These are phyloP conservation scores for Platalea minor DNA, from an alignment of 2,797 vertebrate species.

Conservation along the genomic window DNA sequence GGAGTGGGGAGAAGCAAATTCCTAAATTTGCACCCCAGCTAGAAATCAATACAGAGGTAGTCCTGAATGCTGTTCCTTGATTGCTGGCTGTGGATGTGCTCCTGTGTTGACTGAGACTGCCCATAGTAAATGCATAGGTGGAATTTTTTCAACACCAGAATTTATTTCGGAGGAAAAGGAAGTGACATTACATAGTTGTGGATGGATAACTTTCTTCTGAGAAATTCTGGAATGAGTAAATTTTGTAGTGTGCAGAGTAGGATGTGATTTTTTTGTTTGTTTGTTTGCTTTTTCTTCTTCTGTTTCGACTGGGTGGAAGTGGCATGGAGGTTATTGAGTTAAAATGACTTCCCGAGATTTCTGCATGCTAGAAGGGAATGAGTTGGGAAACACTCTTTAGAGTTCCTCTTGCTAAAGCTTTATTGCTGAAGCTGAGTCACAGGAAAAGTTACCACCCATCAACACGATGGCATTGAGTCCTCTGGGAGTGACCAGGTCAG, in stretches of 20 bases:
- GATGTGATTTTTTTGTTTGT: background rate
- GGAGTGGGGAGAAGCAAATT: background rate
- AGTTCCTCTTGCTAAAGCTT: background rate
- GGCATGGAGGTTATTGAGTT: background rate
- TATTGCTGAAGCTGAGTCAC: background rate
- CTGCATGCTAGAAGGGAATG: background rate
- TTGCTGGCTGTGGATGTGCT: background rate
- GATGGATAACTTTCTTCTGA: background rate
- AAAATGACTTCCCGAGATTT: slow-evolving; percentile 23
- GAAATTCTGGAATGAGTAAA: background rate
- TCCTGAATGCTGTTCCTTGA: background rate
- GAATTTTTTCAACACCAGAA: background rate
- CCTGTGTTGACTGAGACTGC: background rate
- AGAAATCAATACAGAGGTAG: background rate
- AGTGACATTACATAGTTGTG: background rate
- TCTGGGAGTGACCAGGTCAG: background rate
- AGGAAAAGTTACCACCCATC: background rate
- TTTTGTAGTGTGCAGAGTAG: background rate
- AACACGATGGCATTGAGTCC: background rate
- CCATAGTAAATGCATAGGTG: background rate
- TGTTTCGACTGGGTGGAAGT: background rate
- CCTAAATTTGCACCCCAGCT: background rate
- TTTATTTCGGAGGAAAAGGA: background rate
- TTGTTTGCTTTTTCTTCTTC: background rate
- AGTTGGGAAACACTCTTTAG: background rate